Base-by-base conservation (phyloP, 2,797 vertebrate genomes). In the Chrosomus eos region DNA sequence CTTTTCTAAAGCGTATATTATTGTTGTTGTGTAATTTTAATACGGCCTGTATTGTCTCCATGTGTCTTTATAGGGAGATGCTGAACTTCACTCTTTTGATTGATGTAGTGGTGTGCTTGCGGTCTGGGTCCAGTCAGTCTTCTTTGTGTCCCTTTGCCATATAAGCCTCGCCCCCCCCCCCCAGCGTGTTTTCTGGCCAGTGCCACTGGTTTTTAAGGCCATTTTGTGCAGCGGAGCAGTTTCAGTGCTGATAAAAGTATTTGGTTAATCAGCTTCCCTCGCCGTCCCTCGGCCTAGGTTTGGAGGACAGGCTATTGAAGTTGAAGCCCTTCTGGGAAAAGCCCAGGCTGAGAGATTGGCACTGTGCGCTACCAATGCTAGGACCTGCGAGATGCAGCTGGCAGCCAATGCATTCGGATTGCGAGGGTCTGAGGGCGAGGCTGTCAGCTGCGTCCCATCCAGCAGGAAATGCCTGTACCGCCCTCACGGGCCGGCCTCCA, bases 181-280 rank as follows among this genome's bases (percentile, higher is more conserved):
- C 74, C 77, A 78, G 68, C 78, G 66, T 64, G 81, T 87, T 90
- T 64, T 91, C 80, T 89, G 89, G 89, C 89, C 55, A 77, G 79
- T 83, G 21, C 58, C 86, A 70, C 84, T 73, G 73, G 67, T 74
- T 82, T 88, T 94, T 95, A 93, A 94, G 94, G 93, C 92, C 91
- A 90, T 95, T 81, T 94, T 93, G 93, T 94, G 93, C 89, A 88
- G 92, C 90, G 88, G 91, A 92, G 92, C 89, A 88, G 93, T 95
- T 95, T 95, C 89, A 92, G 92, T 91, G 91, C 94, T 95, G 95
- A 95, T 96, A 96, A 95, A 95, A 95, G 95, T 95, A 95, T 96
- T 95, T 96, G 94, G 95, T 94, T 96, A 95, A 96, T 95, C 95
- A 95, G 95, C 95, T 96, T 95, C 92, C 93, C 92, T 92, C 89